Conservation (phyloP, 2,888 invertebrate genomes). For the Heliconius cydno region DNA sequence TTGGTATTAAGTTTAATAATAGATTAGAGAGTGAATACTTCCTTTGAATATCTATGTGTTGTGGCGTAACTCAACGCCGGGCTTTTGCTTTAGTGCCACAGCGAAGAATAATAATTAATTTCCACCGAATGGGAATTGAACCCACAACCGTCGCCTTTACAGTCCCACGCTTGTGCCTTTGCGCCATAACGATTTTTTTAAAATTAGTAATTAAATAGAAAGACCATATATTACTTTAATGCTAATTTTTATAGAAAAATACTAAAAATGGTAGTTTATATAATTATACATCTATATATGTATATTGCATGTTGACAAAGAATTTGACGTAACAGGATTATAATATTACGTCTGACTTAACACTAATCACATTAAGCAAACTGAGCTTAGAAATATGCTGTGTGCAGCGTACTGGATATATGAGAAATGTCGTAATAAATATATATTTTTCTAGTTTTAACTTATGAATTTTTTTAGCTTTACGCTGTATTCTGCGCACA, state of each 20-base stretch:
- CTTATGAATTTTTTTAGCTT: too few relatives aligned
- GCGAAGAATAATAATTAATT: too few relatives aligned
- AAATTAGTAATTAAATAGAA: not conserved
- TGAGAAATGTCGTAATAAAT: slow-evolving; percentile 1
- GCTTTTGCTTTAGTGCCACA: too few relatives aligned
- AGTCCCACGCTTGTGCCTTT: too few relatives aligned
- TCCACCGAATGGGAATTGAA: too few relatives aligned
- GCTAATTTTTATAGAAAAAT: not conserved
- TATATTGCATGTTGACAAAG: not conserved
- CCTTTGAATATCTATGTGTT: not conserved
- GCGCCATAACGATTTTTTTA: not conserved
- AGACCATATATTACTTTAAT: not conserved
- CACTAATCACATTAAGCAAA: not conserved
- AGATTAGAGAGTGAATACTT: not conserved
- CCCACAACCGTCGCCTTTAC: too few relatives aligned
- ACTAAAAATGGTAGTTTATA: too few relatives aligned
- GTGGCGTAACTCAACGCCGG: not conserved
- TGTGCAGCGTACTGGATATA: not conserved
- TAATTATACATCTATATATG: not conserved
- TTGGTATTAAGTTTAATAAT: not conserved
- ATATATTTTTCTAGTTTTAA: not conserved
- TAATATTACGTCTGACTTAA: not conserved
- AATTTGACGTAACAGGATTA: not conserved
- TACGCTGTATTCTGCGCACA: too few relatives aligned
- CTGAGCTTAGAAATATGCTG: not conserved